Evolutionary conservation across 2,797 vertebrate species (phyloP).

Genomic region (Protonibea diacanthus): DNA sequence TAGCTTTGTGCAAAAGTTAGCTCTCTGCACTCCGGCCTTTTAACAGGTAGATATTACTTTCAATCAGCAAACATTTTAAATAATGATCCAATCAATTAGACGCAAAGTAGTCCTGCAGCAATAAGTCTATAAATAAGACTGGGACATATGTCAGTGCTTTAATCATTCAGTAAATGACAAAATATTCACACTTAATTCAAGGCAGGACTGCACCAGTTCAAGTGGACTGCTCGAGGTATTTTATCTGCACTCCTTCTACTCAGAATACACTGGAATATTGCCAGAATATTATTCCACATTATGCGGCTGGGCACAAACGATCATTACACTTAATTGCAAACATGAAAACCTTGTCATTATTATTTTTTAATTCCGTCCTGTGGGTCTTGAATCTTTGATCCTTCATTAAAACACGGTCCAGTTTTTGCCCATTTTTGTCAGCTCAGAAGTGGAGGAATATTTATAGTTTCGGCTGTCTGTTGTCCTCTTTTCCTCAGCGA

Average conservation of each 20-base stretch:
- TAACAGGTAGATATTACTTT: neutral
- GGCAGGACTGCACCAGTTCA: neutral
- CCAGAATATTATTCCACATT: conserved; percentile 45
- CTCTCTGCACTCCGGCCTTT: neutral
- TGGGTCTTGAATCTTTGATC: conserved; percentile 38
- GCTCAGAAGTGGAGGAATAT: conserved; percentile 31
- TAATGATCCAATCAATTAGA: conserved; percentile 1
- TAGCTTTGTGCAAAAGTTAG: conserved; percentile 6
- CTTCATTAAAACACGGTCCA: conserved; percentile 44
- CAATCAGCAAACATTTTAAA: conserved; percentile 13
- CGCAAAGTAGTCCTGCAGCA: neutral
- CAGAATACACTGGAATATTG: conserved; percentile 21
- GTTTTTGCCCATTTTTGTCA: conserved; percentile 24
- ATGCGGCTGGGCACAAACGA: conserved; percentile 33
- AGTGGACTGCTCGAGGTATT: neutral
- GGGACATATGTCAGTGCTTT: neutral
- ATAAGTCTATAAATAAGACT: neutral
- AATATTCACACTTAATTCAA: conserved; percentile 3
- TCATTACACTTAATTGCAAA: conserved; percentile 55
- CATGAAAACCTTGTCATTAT: conserved; percentile 38
- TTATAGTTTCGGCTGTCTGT: conserved; percentile 29
- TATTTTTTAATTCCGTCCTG: conserved; percentile 30
- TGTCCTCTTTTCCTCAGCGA: conserved; percentile 13
- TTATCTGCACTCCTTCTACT: neutral
- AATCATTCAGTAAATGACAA: neutral